phyloP scores from a whole-genome alignment of 2,888 invertebrate species.

The Apodemia mormo region DNA sequence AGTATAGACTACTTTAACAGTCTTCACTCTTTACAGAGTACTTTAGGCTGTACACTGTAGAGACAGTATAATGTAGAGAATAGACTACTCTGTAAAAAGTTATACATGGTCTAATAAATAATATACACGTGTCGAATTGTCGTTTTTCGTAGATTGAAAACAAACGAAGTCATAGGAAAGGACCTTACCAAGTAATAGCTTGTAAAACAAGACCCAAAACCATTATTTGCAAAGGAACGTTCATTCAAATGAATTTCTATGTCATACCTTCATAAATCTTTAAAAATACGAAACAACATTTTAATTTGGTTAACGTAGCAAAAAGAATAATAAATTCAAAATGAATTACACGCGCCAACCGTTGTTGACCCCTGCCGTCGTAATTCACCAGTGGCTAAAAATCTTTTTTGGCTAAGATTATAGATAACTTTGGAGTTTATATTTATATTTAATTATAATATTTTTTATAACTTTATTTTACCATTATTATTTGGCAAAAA shows the following conservation, averaged over 20 bases:
- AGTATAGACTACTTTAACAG: too few species aligned
- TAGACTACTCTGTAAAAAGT: too few species aligned
- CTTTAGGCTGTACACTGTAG: too few species aligned
- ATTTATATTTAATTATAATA: too few species aligned
- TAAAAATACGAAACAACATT: conserved; percentile 26
- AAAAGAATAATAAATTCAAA: conserved; percentile 43
- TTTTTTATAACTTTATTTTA: too few species aligned
- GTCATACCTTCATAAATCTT: conserved; percentile 8
- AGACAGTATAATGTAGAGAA: too few species aligned
- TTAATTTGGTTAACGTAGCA: conserved; percentile 39
- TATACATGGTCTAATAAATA: too few species aligned
- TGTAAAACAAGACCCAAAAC: neutral
- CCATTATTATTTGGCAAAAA: too few species aligned
- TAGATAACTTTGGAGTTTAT: conserved; percentile 38
- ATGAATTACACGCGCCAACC: conserved; percentile 48
- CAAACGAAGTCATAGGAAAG: neutral
- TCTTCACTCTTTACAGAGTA: too few species aligned
- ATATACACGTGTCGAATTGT: too few species aligned
- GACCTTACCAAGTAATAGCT: neutral
- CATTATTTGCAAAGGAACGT: conserved; percentile 9
- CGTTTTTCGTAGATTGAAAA: neutral
- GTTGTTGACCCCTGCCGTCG: conserved; percentile 49
- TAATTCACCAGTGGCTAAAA: conserved; percentile 50
- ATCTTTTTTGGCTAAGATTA: conserved; percentile 45
- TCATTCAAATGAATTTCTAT: conserved; percentile 13